Evolutionary conservation across 2,888 invertebrate genomes (phyloP), one percentile per base, ranked within the genome.

Genomic region (Netelia fuscicornis): DNA sequence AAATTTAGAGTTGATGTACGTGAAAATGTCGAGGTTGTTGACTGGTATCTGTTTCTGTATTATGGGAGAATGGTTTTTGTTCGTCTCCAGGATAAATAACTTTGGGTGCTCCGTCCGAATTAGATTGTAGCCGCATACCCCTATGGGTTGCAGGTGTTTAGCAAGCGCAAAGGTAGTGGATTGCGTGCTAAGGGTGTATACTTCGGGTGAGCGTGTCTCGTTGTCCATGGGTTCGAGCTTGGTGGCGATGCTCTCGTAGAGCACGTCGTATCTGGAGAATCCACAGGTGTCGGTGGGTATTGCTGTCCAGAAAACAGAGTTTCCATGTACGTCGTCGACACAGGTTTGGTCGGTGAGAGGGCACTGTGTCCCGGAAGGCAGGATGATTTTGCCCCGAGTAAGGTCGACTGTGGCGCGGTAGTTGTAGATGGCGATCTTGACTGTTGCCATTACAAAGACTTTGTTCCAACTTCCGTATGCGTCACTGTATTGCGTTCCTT

Each of bases 1-100:
- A 6, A 91, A 89, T 85, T 91, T 90, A 0, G 86, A 81, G 37
- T 89, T 90, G 1, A 89, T 82, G 56, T 90, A 90, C 0, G 81
- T 42, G 9, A 88, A 88, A 1, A 90, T 62, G 60, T 90, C 88
- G 0, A 87, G 25, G 54, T 88, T 86, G 1, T 70, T 58, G 0
- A 78, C 62, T 0, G 62, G 0, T 0, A 78, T 23, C 1, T 2
- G 48, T 20, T 37, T 62, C 0, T 9, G n/a, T 1, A 0, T 13
- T 1, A 70, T 23, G 8, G 70, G 70, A 5, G 70, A 44, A 1
- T 62, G 60, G 13, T 70, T 70, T 2, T 42, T 44, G 37, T 13
- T 60, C 0, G 78, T 78, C n/a, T 83, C 78, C 0, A 78, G 11
- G 0, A 82, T 77, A 11, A 25, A 82, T 2, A 77, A 8, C 2